phyloP scores from a whole-genome alignment of 2,113 vertebrate genomes.

The Leuciscus idus region DNA sequence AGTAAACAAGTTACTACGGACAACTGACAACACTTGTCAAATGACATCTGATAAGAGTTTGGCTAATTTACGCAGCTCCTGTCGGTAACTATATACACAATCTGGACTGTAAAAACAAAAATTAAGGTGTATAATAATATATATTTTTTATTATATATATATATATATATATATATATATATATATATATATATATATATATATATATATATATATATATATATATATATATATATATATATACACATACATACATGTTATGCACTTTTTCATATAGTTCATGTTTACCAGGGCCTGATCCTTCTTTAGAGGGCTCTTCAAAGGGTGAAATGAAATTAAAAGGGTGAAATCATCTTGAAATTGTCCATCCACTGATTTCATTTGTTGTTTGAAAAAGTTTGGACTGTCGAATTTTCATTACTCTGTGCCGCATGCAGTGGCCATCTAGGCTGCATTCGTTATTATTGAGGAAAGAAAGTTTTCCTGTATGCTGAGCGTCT shows the following conservation, averaged over 20 bases:
- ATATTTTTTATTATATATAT: too few species aligned
- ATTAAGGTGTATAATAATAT: background rate
- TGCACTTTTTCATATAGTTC: background rate
- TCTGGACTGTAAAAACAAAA: background rate
- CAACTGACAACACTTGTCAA: background rate
- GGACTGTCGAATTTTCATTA: background rate
- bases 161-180: too few species aligned
- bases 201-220: too few species aligned
- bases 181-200: too few species aligned
- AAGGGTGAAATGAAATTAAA: background rate
- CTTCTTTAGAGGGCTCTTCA: background rate
- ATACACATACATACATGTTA: too few species aligned
- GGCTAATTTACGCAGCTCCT: background rate
- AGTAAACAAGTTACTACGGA: background rate
- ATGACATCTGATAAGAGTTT: background rate
- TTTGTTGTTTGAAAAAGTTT: background rate
- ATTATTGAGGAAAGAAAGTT: conserved; percentile 23
- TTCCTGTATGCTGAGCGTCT: conserved; percentile 34
- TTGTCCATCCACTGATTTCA: background rate
- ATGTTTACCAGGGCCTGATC: background rate
- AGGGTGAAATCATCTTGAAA: background rate
- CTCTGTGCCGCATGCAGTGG: background rate
- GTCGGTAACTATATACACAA: background rate
- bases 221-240: too few species aligned
- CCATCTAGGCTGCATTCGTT: background rate